A percentile compares a stretch with the other conserved stretches of the same genome.
Evolutionary conservation across 2,113 vertebrate species (phyloP).

Genomic region (Alectura lathami): DNA sequence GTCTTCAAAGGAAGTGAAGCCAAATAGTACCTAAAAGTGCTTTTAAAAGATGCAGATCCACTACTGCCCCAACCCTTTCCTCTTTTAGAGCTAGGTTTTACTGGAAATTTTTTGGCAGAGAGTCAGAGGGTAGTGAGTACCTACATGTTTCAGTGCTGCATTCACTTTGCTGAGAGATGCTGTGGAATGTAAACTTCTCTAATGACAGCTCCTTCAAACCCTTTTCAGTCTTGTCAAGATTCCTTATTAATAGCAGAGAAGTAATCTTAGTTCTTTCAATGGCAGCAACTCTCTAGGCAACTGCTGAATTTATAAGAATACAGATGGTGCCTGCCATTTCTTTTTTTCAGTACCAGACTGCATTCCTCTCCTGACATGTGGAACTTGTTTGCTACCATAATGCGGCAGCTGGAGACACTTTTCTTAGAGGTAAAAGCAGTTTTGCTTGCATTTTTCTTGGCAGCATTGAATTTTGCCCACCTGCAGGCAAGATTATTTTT

Average conservation of each 20-base stretch:
- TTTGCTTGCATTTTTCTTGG: constrained; percentile 61
- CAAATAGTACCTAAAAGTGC: not conserved
- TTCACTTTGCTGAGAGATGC: not conserved
- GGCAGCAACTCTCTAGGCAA: constrained; percentile 59
- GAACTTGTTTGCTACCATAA: constrained; percentile 57
- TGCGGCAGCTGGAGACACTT: constrained; percentile 63
- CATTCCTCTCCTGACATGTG: constrained; percentile 52
- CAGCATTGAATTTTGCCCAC: constrained; percentile 55
- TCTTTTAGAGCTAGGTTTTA: not conserved
- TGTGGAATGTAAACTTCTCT: constrained; percentile 29
- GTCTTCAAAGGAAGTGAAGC: not conserved
- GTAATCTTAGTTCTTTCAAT: constrained; percentile 49
- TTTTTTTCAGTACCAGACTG: constrained; percentile 26
- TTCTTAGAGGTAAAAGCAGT: constrained; percentile 42
- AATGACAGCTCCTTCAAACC: constrained; percentile 24
- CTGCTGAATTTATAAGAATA: constrained; percentile 44
- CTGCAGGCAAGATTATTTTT: constrained; percentile 44
- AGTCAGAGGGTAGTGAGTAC: not conserved
- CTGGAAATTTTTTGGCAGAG: not conserved
- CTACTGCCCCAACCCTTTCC: not conserved
- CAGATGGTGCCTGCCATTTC: constrained; percentile 64
- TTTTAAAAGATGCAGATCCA: not conserved
- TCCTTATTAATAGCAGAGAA: constrained; percentile 50
- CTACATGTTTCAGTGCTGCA: not conserved
- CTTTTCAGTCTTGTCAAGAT: constrained; percentile 45